A percentile compares a stretch with the other conserved stretches of the same genome.
Conservation (phyloP, 1,140 invertebrate species). For the Papilio polyxenes region DNA sequence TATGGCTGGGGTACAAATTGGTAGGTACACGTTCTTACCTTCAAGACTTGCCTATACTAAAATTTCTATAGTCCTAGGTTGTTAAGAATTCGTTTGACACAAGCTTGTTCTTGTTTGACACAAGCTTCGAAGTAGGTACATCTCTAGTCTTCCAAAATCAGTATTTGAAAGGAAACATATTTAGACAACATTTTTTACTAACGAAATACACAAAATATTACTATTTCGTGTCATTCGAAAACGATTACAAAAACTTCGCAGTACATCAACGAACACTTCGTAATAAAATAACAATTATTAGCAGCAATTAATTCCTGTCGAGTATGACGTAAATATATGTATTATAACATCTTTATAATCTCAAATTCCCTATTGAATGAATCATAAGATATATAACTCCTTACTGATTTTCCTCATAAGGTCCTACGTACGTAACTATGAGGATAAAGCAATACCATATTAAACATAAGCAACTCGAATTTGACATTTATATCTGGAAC, state of each 20-base stretch:
- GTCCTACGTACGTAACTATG: not conserved
- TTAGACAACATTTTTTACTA: too few species aligned
- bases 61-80: not conserved
- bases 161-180: too few species aligned
- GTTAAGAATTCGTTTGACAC: not conserved
- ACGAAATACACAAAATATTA: too few species aligned
- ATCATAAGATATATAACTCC: slow-evolving; percentile 2
- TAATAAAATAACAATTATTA: not conserved
- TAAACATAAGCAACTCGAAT: not conserved
- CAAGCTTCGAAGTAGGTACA: too few species aligned
- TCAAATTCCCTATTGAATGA: not conserved
- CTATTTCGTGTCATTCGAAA: too few species aligned
- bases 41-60: not conserved
- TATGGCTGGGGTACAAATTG: not conserved
- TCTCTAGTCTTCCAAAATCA: too few species aligned
- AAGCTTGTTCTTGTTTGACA: too few species aligned
- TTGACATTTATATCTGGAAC: not conserved
- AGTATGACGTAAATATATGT: not conserved
- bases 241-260: too few species aligned
- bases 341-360: slow-evolving; percentile 22
- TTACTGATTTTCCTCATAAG: slow-evolving; percentile 1
- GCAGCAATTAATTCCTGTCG: not conserved
- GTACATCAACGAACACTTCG: not conserved
- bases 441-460: not conserved
- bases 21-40: not conserved